phyloP scores from a whole-genome alignment of 2,113 vertebrate genomes.

The Callospermophilus lateralis region DNA sequence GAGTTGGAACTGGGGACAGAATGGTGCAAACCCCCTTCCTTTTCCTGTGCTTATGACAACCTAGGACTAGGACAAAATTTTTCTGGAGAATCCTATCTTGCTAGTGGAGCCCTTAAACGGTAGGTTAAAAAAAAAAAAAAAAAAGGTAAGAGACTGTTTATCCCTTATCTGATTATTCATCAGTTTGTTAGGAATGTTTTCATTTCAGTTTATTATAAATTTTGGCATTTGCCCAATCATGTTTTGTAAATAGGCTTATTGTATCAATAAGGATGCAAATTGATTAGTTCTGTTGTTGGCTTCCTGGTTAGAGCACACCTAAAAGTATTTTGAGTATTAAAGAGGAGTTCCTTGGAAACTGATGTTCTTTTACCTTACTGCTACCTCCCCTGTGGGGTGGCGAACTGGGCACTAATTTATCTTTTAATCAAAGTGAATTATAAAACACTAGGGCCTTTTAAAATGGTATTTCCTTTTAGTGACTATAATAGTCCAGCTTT shows the following conservation, averaged over 20 bases:
- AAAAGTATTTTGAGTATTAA: neutral
- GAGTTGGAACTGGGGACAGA: conserved; percentile 88
- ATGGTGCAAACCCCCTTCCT: conserved; percentile 87
- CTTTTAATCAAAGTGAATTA: conserved; percentile 43
- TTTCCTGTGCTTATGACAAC: conserved; percentile 91
- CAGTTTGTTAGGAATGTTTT: neutral
- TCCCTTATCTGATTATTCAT: neutral
- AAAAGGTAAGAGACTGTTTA: neutral
- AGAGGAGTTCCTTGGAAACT: neutral
- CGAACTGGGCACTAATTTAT: neutral
- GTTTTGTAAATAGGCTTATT: neutral
- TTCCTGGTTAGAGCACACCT: neutral
- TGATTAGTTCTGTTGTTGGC: neutral
- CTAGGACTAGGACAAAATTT: conserved; percentile 87
- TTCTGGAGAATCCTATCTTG: conserved; percentile 91
- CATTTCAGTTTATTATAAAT: neutral
- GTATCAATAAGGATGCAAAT: neutral
- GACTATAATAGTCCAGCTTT: neutral
- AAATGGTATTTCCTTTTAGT: conserved; percentile 25
- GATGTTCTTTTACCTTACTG: neutral
- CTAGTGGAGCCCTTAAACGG: conserved; percentile 94
- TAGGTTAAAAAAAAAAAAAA: conserved; percentile 70
- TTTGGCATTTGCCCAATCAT: neutral
- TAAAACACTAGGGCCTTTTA: neutral
- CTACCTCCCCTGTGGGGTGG: neutral